Percentiles rank a stretch among this genome's conserved stretches.
These are phyloP conservation scores for Agrochola lota DNA, from an alignment of 2,888 invertebrate species.

Conservation along the genomic window DNA sequence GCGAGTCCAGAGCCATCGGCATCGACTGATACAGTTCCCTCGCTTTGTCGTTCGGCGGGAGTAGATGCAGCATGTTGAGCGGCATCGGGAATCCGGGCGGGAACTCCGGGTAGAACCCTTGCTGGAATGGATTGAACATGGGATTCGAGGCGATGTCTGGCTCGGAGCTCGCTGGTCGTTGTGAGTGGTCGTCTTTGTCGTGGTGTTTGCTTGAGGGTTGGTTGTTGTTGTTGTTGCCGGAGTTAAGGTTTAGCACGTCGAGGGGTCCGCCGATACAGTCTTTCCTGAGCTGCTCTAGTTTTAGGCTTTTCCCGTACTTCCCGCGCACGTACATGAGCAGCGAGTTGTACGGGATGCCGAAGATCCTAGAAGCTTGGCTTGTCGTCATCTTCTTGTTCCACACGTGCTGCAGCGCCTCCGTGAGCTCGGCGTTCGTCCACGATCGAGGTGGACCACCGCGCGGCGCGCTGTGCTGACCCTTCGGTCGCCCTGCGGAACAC, in stretches of 20 bases:
- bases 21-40: constrained; percentile 91
- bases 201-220: constrained; percentile 89
- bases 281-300: constrained; percentile 96
- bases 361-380: constrained; percentile 96
- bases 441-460: constrained; percentile 97
- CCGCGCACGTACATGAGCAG: constrained; percentile 97
- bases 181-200: constrained; percentile 89
- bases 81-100: constrained; percentile 95
- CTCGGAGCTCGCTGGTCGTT: constrained; percentile 92
- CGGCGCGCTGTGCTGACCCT: constrained; percentile 97
- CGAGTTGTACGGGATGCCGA: constrained; percentile 98
- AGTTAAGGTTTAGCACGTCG: constrained; percentile 92
- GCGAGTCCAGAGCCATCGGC: constrained; percentile 90
- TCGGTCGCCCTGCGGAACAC: constrained; percentile 92
- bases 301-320: constrained; percentile 97
- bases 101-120: constrained; percentile 96
- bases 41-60: constrained; percentile 95
- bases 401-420: constrained; percentile 97
- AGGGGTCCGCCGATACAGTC: constrained; percentile 96
- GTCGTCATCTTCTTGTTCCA: constrained; percentile 99
- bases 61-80: constrained; percentile 95
- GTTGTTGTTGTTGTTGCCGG: constrained; percentile 91
- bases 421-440: constrained; percentile 97
- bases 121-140: constrained; percentile 94
- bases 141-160: constrained; percentile 92